Base-by-base conservation (phyloP, 2,888 invertebrate genomes). In the Atrina japonica region DNA sequence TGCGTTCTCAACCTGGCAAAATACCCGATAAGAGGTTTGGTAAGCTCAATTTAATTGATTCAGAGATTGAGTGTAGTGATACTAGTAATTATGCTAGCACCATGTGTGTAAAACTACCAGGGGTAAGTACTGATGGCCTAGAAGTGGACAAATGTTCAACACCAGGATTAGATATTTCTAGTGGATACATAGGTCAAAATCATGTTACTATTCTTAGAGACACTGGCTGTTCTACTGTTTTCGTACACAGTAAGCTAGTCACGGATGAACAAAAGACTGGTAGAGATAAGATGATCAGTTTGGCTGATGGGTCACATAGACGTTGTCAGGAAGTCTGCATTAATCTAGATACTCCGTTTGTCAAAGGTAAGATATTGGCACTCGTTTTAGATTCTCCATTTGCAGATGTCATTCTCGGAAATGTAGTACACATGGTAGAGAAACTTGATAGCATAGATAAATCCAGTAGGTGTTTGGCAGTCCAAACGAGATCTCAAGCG, bases 221-320 rank as follows among this genome's bases (percentile, higher is more conserved):
- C 35, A 55, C 55, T 55, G 55, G 55, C 3, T 55, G 55, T 55
- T 55, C 55, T 9, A 55, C 35, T 1, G 35, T 55, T n/a, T 55
- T 55, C 30, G 55, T 55, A 9, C n/a, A 55, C 30, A 55, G 55
- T 35, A 35, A 30, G n/a, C 35, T 30, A n/a, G 53, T 27, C 7
- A 29, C 25, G 30, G 53, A 53, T 3, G 16, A 7, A n/a, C n/a
- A 53, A 6, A 53, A 53, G 30, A 53, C 29, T 7, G 29, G 53
- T n/a, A 52, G 29, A 7, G 16, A 27, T 27, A 53, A 21, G 30
- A 29, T 23, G 29, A 53, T 30, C 27, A 29, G 14, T 53, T 29
- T 53, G 23, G 53, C 53, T 3, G 53, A 53, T 27, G n/a, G 53
- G 7, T 30, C 30, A 14, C 16, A 23, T 23, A 18, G 23, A 14